These are phyloP conservation scores for Cisticola juncidis DNA, from an alignment of 2,113 vertebrate species.

Conservation along the genomic window DNA sequence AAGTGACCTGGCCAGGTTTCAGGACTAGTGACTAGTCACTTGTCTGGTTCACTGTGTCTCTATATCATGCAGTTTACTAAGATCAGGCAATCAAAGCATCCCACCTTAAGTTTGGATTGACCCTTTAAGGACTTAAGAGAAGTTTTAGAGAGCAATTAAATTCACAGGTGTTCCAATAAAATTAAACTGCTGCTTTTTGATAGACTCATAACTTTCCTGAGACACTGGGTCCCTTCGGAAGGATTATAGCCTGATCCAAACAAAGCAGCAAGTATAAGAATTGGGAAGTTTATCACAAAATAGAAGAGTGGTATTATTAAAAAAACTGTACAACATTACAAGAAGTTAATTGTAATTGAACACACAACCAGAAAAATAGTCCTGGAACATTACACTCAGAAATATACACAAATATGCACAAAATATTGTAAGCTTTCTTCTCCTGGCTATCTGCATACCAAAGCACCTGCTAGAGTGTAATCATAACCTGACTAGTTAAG, in stretches of 20 bases:
- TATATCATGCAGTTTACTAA: neutral
- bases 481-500: neutral
- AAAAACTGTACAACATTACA: neutral
- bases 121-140: slow-evolving; percentile 3
- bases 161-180: neutral
- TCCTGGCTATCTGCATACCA: neutral
- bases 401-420: rapidly evolving
- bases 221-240: neutral
- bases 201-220: neutral
- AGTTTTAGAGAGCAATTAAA: slow-evolving; percentile 2
- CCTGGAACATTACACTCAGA: neutral
- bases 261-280: neutral
- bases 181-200: neutral
- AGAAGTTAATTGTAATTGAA: neutral
- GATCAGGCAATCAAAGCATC: neutral
- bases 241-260: neutral
- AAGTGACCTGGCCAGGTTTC: neutral
- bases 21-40: neutral
- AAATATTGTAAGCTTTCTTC: neutral
- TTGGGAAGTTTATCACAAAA: neutral
- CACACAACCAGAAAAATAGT: neutral
- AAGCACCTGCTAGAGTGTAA: neutral
- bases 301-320: neutral
- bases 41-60: neutral
- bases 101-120: neutral